phyloP scores from a whole-genome alignment of 2,888 invertebrate species.

The Eupithecia vulgata region DNA sequence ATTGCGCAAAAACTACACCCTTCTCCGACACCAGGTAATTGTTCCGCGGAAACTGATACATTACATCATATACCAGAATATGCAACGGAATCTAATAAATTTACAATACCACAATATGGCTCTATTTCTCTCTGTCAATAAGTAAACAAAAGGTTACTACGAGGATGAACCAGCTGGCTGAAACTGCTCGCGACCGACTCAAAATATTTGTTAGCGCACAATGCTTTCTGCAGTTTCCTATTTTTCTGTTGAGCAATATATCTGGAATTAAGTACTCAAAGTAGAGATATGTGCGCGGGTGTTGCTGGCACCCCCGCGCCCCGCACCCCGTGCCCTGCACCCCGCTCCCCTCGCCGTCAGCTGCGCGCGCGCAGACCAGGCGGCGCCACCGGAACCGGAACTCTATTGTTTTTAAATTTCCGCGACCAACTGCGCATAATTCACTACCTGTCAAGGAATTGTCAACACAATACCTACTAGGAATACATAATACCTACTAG shows the following conservation, averaged over 20 bases:
- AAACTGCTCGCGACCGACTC: not conserved
- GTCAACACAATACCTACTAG: not conserved
- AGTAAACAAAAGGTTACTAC: too few relatives aligned
- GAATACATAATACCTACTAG: not conserved
- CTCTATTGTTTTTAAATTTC: slow-evolving; percentile 46
- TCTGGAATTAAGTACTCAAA: not conserved
- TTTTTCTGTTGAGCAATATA: too few relatives aligned
- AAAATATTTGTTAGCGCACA: not conserved
- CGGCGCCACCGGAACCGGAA: slow-evolving; percentile 57
- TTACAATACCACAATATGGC: not conserved
- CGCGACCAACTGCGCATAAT: slow-evolving; percentile 24
- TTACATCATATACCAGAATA: not conserved
- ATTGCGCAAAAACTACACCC: slow-evolving; percentile 23
- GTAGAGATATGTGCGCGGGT: not conserved
- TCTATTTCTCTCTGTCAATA: not conserved
- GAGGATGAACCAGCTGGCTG: too few relatives aligned
- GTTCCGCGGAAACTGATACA: slow-evolving; percentile 13
- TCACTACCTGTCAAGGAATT: slow-evolving; percentile 5
- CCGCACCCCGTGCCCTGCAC: not conserved
- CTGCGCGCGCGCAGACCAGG: slow-evolving; percentile 54
- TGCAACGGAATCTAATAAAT: not conserved
- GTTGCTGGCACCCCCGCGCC: not conserved
- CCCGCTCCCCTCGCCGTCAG: slow-evolving; percentile 3
- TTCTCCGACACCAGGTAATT: slow-evolving; percentile 17
- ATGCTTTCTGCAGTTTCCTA: too few relatives aligned